Evolutionary conservation across 2,113 vertebrate genomes (phyloP), one percentile per base, ranked within the genome.

Genomic region (Centropus bengalensis): DNA sequence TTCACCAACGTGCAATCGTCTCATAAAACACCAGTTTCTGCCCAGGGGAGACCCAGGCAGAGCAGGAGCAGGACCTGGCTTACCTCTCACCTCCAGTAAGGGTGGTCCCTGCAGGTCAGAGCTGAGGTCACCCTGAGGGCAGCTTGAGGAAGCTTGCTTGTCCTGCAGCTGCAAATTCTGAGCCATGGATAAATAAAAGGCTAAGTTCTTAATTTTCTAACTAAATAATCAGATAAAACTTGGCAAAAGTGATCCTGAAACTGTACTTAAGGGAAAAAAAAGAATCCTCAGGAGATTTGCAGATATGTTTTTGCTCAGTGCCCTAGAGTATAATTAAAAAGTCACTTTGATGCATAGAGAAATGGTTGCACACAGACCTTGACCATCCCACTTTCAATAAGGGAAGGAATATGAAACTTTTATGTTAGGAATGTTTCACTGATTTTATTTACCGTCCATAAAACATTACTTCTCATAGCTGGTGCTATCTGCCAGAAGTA

Each of bases 151-250:
- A 94, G 23, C 19, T 66, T 54, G 33, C 69, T 87, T 7, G 21
- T 90, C 60, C 84, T 74, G 83, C 86, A 94, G 96, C 93, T 94
- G 91, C 88, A 88, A 9, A 36, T 69, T 85, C 64, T 69, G 70
- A 36, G 56, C 63, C 3, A 9, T 75, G 85, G 22, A 56, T 49
- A 96, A 97, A 95, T 92, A 96, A 91, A 94, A 92, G 77, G n/a
- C 58, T 97, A 74, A 4, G 93, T 87, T 94, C 86, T 96, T 94
- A 95, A 95, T 94, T 93, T 94, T 97, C 97, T 42, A 96, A 91
- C 93, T 79, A 96, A 96, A 97, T 96, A 97, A 94, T 93, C 90
- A 96, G 63, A 82, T 63, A 86, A 89, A 95, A 83, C 4, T 63
- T 45, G 32, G n/a, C 73, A 58, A 14, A 64, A 42, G 27, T 67